Evolutionary conservation across 2,113 vertebrate genomes (phyloP), one percentile per base, ranked within the genome.

Genomic region (Cinclus mexicanus): DNA sequence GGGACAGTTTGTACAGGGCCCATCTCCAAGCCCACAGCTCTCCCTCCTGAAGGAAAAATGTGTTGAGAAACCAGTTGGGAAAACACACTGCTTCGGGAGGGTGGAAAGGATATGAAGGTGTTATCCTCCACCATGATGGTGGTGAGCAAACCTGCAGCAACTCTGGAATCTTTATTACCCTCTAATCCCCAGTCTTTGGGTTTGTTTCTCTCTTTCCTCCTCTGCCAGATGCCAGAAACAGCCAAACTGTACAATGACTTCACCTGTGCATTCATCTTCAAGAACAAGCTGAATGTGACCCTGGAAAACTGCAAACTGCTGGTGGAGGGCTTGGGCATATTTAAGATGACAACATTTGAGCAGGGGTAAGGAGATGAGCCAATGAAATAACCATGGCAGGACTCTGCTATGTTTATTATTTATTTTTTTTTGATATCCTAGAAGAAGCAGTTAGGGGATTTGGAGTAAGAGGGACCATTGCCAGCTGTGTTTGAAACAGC

Each of bases 241-340:
- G 96, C 92, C 65, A 81, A 37, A 65, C 31, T 98, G 50, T 90
- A 97, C 55, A 8, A 97, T 59, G 87, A 93, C 3, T 97, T 98
- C 44, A 7, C 8, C 28, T 96, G 97, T 65, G 94, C 87, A 24
- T 96, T 98, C 78, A 84, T 87, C 71, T 98, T 98, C 94, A 97
- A 96, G 84, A 98, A 98, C 70, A 91, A 90, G 33, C 87, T 97
- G 77, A 89, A 95, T 2, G 14, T 97, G 52, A 39, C 89, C 35
- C 49, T 97, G 86, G 95, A 96, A 16, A 93, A 97, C 12, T 97
- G 96, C 95, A 97, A 95, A 76, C 88, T 98, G 59, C 49, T 95
- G 14, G 94, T 98, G 85, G 98, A 98, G 65, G 97, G 98, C 81
- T 82, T 98, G 82, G 97, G 96, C 68, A 37, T 98, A 19, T 93